Evolutionary conservation across 2,888 invertebrate species (phyloP).

Genomic region (Oxyteleia sp.): DNA sequence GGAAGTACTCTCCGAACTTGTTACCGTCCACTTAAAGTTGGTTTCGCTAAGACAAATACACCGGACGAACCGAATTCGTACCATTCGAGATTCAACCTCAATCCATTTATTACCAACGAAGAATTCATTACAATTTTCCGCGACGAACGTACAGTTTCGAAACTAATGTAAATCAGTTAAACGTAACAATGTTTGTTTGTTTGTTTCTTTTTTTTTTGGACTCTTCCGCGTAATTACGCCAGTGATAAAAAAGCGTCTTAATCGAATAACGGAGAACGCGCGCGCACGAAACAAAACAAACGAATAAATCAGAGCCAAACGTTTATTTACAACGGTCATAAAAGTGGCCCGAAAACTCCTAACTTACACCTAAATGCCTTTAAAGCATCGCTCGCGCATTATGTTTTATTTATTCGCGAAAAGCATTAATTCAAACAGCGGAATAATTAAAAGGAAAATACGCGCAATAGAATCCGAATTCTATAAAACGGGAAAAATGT

Average conservation of each 20-base stretch:
- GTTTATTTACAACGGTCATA: slow-evolving; percentile 59
- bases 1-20: neutral
- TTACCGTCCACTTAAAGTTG: neutral
- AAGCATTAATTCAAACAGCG: slow-evolving; percentile 50
- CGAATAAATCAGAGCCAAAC: slow-evolving; percentile 50
- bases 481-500: slow-evolving; percentile 60
- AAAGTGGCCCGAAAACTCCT: slow-evolving; percentile 36
- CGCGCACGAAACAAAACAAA: slow-evolving; percentile 41
- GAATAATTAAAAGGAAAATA: slow-evolving; percentile 65
- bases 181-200: slow-evolving; percentile 1
- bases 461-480: slow-evolving; percentile 48
- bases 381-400: slow-evolving; percentile 30
- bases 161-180: slow-evolving; percentile 8
- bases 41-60: slow-evolving; percentile 8
- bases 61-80: neutral
- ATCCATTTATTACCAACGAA: slow-evolving; percentile 3
- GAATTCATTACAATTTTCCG: neutral
- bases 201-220: neutral
- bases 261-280: slow-evolving; percentile 43
- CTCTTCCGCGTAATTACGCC: slow-evolving; percentile 19
- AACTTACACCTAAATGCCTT: slow-evolving; percentile 30
- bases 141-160: neutral
- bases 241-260: slow-evolving; percentile 39
- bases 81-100: neutral
- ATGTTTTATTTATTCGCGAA: slow-evolving; percentile 60